phyloP scores from a whole-genome alignment of 2,888 invertebrate genomes.

The Morinoia aosen region DNA sequence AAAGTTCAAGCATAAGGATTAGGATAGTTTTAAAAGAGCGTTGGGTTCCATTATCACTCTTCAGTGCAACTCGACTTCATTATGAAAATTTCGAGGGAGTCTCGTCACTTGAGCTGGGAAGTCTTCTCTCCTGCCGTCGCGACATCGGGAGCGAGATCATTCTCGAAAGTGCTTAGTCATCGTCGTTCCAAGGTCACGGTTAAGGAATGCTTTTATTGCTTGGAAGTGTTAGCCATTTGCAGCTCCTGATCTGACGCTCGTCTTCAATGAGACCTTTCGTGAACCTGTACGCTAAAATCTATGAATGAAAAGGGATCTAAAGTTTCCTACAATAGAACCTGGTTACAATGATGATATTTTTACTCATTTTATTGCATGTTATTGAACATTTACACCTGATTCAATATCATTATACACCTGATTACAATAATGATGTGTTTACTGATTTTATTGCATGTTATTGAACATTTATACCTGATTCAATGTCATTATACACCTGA shows the following conservation, averaged over 20 bases:
- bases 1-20: too few species aligned
- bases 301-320: neutral
- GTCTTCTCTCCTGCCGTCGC: neutral
- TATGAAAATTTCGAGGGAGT: neutral
- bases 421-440: neutral
- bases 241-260: neutral
- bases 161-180: constrained; percentile 8
- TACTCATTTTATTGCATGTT: neutral
- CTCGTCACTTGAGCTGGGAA: neutral
- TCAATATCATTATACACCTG: neutral
- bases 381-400: neutral
- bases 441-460: neutral
- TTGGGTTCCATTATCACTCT: neutral
- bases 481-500: neutral
- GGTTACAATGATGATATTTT: neutral
- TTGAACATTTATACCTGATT: neutral
- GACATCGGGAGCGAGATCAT: neutral
- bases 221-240: constrained; percentile 16
- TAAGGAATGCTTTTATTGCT: constrained; percentile 32
- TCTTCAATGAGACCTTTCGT: neutral
- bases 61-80: neutral
- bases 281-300: neutral
- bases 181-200: constrained; percentile 14
- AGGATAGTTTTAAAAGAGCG: neutral
- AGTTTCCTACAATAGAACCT: neutral